Evolutionary conservation across 2,113 vertebrate genomes (phyloP), one percentile per base, ranked within the genome.

Genomic region (Theristicus caerulescens): DNA sequence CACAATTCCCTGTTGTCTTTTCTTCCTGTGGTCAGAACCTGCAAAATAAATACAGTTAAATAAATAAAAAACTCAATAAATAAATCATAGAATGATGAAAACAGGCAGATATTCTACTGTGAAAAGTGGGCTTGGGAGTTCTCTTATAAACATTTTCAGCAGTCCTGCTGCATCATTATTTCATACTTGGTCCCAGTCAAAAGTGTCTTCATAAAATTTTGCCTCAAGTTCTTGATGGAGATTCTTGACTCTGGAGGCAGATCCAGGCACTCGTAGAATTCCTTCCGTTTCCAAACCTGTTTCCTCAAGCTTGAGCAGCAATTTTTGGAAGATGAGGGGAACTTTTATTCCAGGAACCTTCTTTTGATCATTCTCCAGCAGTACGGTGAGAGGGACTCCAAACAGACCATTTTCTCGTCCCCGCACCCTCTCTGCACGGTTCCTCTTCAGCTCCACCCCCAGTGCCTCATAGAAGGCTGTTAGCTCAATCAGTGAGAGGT

Each of bases 141-240:
- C 99, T 93, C 99, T 97, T 97, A 99, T 99, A 94, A 99, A 99
- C 79, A 99, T 99, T 97, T 99, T 99, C 86, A 99, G 95, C 96
- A 99, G 98, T 36, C 99, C 99, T 0, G 99, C 99, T 29, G 99
- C 99, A 38, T 99, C 99, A 42, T 99, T 98, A 69, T 98, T 99
- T 87, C 99, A 98, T 59, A 99, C 98, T 89, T 98, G 97, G 82
- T 99, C 98, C 99, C 99, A 99, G 95, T 99, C 98, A 86, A 99
- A 99, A 25, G 97, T 90, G 49, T 98, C 98, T 34, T 98, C 94
- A 49, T 99, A 98, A 95, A 98, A 98, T 96, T 99, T 99, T 88
- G 98, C 80, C 95, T 99, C 99, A 89, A 99, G 93, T 96, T 99
- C 99, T 97, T 99, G 98, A 24, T 98, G 98, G 79, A 99, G 98